Base-by-base conservation (phyloP, 2,888 invertebrate species). In the Morpho deidamia region DNA sequence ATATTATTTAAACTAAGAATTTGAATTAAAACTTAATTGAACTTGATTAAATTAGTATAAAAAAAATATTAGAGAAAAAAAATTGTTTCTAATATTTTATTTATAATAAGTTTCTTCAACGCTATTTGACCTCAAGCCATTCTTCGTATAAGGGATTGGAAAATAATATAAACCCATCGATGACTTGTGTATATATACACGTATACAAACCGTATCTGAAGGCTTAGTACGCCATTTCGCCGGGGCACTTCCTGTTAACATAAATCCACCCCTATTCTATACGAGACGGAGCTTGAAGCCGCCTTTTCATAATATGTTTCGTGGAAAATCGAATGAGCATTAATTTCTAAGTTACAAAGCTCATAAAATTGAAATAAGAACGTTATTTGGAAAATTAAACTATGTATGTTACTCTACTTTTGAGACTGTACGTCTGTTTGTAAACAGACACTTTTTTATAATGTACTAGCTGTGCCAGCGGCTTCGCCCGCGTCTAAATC, bases 161-260 rank as follows among this genome's bases (percentile, higher is more conserved):
- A 54, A 57, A 57, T 54, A 57, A 54, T 63, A 56, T 51, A 54
- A 59, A 54, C 49, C 56, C 55, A 58, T 63, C 58, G 53, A 62
- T 60, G 53, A 14, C 12, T 8, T 66, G 64, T 56, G 47, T 56
- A 47, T 39, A 47, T 40, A 46, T 54, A 61, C 55, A 60, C 60
- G 71, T 71, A 77, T 70, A 80, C 76, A 81, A 71, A 71, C 79
- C 73, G 72, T 82, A 83, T 83, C 82, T 74, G 69, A 66, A 74
- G 77, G 80, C 82, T 83, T 78, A 83, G 81, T 73, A 74, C 78
- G 81, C 79, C 77, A 78, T 83, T 82, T 78, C 78, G 70, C 73
- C 71, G 74, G 78, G 79, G 72, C 75, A 81, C 83, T 83, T 85
- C 83, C 84, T 79, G 78, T 78, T 82, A 76, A 79, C 84, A 79